Conservation (phyloP, 1,140 invertebrate species). For the Holotrichia oblita region DNA sequence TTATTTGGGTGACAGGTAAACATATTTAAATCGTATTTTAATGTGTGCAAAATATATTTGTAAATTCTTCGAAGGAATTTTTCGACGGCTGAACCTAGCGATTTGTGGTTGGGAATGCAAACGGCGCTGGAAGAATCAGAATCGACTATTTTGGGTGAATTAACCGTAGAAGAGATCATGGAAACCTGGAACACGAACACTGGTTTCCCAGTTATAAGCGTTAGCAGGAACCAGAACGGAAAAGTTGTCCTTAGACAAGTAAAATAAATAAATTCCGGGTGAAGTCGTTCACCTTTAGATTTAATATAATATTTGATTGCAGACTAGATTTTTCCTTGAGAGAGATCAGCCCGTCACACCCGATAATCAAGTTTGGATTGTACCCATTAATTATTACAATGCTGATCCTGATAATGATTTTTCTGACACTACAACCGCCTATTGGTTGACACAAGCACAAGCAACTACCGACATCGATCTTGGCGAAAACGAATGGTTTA, state of each 20-base stretch:
- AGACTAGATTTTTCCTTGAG: neutral
- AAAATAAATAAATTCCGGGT: neutral
- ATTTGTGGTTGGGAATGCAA: slow-evolving; percentile 15
- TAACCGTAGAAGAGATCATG: slow-evolving; percentile 18
- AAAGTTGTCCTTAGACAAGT: neutral
- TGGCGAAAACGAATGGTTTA: neutral
- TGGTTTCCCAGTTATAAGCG: slow-evolving; percentile 38
- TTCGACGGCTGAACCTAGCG: neutral
- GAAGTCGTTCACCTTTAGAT: neutral
- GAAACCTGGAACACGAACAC: slow-evolving; percentile 20
- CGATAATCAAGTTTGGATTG: neutral
- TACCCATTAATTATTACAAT: slow-evolving; percentile 31
- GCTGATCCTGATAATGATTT: neutral
- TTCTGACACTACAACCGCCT: neutral
- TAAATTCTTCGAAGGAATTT: neutral
- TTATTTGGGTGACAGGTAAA: neutral
- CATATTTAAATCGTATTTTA: neutral
- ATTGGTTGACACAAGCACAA: slow-evolving; percentile 18
- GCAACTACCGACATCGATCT: neutral
- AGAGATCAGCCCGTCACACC: neutral
- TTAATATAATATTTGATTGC: neutral
- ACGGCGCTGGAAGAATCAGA: neutral
- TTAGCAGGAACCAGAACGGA: neutral
- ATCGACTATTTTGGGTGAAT: neutral
- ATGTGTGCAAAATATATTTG: neutral